Percentiles rank a stretch among this genome's conserved stretches.
These are phyloP conservation scores for Drosophila tripunctata DNA, from an alignment of 2,888 invertebrate genomes.

Conservation along the genomic window DNA sequence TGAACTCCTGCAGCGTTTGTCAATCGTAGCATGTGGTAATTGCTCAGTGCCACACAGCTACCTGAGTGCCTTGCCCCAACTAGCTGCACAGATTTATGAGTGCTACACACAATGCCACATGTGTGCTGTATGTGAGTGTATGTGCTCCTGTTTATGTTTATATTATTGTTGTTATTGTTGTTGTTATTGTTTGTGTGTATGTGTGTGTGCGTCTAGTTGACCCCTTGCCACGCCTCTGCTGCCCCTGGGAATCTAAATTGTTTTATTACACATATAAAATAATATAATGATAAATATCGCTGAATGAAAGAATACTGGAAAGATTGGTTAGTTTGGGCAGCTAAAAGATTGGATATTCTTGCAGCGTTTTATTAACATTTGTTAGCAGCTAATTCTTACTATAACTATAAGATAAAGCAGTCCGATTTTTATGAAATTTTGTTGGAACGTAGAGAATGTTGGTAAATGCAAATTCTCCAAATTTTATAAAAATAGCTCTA, in stretches of 20 bases:
- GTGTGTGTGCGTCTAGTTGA: conserved; percentile 12
- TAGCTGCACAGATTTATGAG: conserved; percentile 55
- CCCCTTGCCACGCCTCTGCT: conserved; percentile 54
- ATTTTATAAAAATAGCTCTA: too few relatives aligned
- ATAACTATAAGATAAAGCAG: too few relatives aligned
- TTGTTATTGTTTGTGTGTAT: conserved; percentile 13
- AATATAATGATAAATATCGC: too few relatives aligned
- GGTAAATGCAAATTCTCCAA: too few relatives aligned
- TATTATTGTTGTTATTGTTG: background rate
- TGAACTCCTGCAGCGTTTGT: conserved; percentile 72
- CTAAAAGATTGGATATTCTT: too few relatives aligned
- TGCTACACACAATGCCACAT: conserved; percentile 43
- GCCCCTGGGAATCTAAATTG: conserved; percentile 33
- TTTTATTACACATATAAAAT: conserved; percentile 23
- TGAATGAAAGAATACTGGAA: too few relatives aligned
- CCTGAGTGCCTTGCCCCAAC: conserved; percentile 35
- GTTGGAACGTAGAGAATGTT: too few relatives aligned
- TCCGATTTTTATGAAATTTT: too few relatives aligned
- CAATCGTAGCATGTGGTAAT: conserved; percentile 76
- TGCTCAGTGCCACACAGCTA: conserved; percentile 47
- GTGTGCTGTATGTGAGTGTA: conserved; percentile 10
- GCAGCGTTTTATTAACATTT: too few relatives aligned
- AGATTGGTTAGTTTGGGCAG: too few relatives aligned
- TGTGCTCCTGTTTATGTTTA: conserved; percentile 12
- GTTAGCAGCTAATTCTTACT: too few relatives aligned